Conservation (phyloP, 1,140 invertebrate species). For the Drosophila obscura region DNA sequence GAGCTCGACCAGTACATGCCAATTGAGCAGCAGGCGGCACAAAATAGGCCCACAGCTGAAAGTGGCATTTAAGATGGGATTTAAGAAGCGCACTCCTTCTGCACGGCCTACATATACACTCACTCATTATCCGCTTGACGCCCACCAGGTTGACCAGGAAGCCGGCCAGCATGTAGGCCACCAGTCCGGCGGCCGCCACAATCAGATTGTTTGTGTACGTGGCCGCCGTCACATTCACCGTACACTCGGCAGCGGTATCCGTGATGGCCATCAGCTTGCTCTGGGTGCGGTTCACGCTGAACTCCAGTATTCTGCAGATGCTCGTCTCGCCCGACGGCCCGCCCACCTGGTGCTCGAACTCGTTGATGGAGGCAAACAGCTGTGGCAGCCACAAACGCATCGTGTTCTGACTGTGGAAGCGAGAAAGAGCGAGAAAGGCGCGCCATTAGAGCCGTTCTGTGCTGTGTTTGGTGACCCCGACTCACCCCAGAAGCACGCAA, state of each 20-base stretch:
- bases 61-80: neutral
- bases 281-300: constrained; percentile 62
- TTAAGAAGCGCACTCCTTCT: neutral
- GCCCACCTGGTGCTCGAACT: constrained; percentile 56
- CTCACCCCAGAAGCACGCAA: constrained; percentile 71
- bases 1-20: constrained; percentile 84
- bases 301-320: constrained; percentile 66
- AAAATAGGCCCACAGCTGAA: constrained; percentile 76
- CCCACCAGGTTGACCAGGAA: constrained; percentile 84
- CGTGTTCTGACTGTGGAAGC: constrained; percentile 55
- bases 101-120: constrained; percentile 1
- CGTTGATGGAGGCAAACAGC: constrained; percentile 85
- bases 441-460: neutral
- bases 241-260: constrained; percentile 31
- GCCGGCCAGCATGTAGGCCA: constrained; percentile 84
- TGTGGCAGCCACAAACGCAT: constrained; percentile 85
- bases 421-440: neutral
- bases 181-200: constrained; percentile 84
- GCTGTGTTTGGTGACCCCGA: too few species aligned
- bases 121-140: constrained; percentile 84
- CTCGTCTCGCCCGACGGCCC: constrained; percentile 20
- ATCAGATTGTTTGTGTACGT: constrained; percentile 85
- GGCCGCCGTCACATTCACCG: constrained; percentile 61
- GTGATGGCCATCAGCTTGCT: constrained; percentile 29
- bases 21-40: constrained; percentile 77